phyloP scores from a whole-genome alignment of 2,888 invertebrate genomes.

The Hermaeophaga mercurialis region DNA sequence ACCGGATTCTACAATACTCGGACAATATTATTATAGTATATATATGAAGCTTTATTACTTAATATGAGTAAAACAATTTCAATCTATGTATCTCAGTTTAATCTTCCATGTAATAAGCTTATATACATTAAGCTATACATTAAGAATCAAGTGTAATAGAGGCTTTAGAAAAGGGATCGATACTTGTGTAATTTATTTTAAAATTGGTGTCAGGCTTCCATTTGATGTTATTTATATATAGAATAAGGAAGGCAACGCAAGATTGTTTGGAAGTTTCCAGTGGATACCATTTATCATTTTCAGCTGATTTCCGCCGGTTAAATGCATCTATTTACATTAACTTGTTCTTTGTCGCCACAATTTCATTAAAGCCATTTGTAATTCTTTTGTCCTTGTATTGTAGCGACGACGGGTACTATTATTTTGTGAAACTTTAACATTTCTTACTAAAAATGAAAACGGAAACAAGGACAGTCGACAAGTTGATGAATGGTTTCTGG shows the following conservation, averaged over 20 bases:
- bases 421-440: slow-evolving; percentile 17
- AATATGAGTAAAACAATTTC: too few species aligned
- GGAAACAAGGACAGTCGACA: slow-evolving; percentile 22
- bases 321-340: slow-evolving; percentile 36
- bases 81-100: too few species aligned
- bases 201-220: slow-evolving; percentile 27
- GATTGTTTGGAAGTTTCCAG: slow-evolving; percentile 29
- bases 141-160: background rate
- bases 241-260: slow-evolving; percentile 25
- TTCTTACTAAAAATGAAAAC: slow-evolving; percentile 23
- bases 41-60: too few species aligned
- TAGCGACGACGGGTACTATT: slow-evolving; percentile 19
- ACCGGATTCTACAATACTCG: too few species aligned
- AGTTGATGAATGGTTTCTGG: slow-evolving; percentile 21
- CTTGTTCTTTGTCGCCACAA: slow-evolving; percentile 33
- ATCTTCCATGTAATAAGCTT: too few species aligned
- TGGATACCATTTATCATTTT: slow-evolving; percentile 33
- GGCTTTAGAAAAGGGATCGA: slow-evolving; percentile 19
- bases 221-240: slow-evolving; percentile 19
- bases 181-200: slow-evolving; percentile 32
- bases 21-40: too few species aligned
- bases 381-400: slow-evolving; percentile 26
- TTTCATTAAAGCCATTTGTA: slow-evolving; percentile 31
- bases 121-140: too few species aligned
- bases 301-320: slow-evolving; percentile 31